These are phyloP conservation scores for Meiosimyza decipiens DNA, from an alignment of 2,888 invertebrate species.

Conservation along the genomic window DNA sequence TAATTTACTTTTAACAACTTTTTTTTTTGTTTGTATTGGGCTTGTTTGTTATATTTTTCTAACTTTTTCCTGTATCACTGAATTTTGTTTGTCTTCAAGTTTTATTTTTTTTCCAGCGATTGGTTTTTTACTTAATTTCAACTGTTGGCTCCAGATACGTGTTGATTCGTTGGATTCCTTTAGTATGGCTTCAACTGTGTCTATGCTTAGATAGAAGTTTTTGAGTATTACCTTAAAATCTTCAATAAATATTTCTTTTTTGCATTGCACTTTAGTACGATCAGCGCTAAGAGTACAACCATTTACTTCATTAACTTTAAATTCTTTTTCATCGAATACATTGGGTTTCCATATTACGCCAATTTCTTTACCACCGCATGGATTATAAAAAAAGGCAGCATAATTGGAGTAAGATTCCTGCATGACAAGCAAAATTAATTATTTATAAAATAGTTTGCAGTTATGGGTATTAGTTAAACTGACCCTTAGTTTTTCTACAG, in stretches of 20 bases:
- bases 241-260: slow-evolving; percentile 57
- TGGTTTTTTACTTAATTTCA: slow-evolving; percentile 5
- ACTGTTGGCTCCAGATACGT: background rate
- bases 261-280: slow-evolving; percentile 53
- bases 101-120: background rate
- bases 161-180: slow-evolving; percentile 41
- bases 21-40: background rate
- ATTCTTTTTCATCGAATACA: slow-evolving; percentile 72
- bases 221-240: slow-evolving; percentile 63
- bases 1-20: slow-evolving; percentile 14
- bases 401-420: slow-evolving; percentile 79
- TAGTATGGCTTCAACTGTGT: slow-evolving; percentile 47
- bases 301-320: slow-evolving; percentile 73
- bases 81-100: background rate
- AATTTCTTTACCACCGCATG: slow-evolving; percentile 85
- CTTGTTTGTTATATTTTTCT: slow-evolving; percentile 11
- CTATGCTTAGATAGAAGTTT: slow-evolving; percentile 59
- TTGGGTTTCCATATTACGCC: slow-evolving; percentile 87
- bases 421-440: slow-evolving; percentile 47
- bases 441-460: background rate
- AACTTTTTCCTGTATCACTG: background rate
- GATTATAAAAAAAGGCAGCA: slow-evolving; percentile 90
- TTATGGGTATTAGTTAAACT: slow-evolving; percentile 51
- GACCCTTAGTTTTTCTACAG: slow-evolving; percentile 81
- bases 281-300: slow-evolving; percentile 51